Conservation (phyloP, 2,797 vertebrate genomes). For the Iguana delicatissima region DNA sequence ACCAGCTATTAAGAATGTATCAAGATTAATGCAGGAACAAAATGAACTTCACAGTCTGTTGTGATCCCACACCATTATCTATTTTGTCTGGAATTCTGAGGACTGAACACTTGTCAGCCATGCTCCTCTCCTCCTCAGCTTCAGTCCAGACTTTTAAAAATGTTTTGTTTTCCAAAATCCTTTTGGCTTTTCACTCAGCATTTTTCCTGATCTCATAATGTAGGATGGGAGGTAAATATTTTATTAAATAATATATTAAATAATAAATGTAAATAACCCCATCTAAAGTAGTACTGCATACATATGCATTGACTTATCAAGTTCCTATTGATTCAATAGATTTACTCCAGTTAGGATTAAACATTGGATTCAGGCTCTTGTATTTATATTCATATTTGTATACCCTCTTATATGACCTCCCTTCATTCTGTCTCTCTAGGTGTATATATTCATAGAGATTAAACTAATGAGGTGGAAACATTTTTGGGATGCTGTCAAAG, state of each 20-base stretch:
- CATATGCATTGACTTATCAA: too few relatives aligned
- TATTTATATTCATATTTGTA: not conserved
- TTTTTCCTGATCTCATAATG: not conserved
- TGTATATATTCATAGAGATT: not conserved
- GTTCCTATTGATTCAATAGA: too few relatives aligned
- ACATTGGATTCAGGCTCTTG: too few relatives aligned
- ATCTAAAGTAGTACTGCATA: too few relatives aligned
- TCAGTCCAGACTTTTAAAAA: not conserved
- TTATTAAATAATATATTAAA: too few relatives aligned
- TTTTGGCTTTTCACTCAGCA: not conserved
- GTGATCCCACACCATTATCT: not conserved
- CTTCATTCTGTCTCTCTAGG: not conserved
- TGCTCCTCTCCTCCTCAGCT: not conserved
- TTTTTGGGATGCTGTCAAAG: constrained; percentile 24
- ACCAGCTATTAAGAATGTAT: not conserved
- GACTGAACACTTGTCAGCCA: not conserved
- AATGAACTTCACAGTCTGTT: not conserved
- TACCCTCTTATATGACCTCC: not conserved
- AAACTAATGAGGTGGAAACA: constrained; percentile 31
- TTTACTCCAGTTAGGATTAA: too few relatives aligned
- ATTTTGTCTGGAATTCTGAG: not conserved
- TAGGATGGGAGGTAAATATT: too few relatives aligned
- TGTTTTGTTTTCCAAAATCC: not conserved
- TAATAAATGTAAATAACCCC: too few relatives aligned
- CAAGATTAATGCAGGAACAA: not conserved